phyloP scores from a whole-genome alignment of 2,888 invertebrate genomes.

The Philaethria dido region DNA sequence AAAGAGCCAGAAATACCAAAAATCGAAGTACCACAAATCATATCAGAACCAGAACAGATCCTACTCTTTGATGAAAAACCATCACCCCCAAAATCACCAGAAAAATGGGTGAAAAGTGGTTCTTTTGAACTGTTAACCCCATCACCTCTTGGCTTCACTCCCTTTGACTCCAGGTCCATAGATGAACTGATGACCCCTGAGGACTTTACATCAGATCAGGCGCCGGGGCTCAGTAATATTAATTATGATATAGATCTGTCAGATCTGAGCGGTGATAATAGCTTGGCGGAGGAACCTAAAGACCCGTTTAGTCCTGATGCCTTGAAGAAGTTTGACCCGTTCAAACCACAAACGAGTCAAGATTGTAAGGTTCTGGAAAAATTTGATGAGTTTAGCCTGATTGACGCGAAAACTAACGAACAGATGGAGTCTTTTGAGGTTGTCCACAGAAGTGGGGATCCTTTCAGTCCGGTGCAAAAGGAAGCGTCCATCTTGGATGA shows the following conservation, averaged over 20 bases:
- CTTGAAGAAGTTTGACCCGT: slow-evolving; percentile 56
- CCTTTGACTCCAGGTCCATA: slow-evolving; percentile 84
- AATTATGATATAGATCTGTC: slow-evolving; percentile 91
- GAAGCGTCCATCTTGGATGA: slow-evolving; percentile 71
- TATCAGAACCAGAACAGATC: slow-evolving; percentile 39
- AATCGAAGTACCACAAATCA: slow-evolving; percentile 23
- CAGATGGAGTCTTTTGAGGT: slow-evolving; percentile 66
- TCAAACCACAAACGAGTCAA: slow-evolving; percentile 47
- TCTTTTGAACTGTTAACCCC: slow-evolving; percentile 84
- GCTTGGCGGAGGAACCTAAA: slow-evolving; percentile 84
- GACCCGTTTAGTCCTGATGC: slow-evolving; percentile 84
- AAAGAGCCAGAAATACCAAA: slow-evolving; percentile 29
- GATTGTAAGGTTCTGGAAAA: slow-evolving; percentile 57
- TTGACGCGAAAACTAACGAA: slow-evolving; percentile 53
- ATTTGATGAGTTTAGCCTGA: slow-evolving; percentile 69
- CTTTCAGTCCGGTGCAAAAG: slow-evolving; percentile 48
- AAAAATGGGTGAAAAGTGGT: slow-evolving; percentile 66
- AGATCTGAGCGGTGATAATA: slow-evolving; percentile 89
- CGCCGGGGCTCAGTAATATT: slow-evolving; percentile 86
- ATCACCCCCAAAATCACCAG: slow-evolving; percentile 65
- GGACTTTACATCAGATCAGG: slow-evolving; percentile 79
- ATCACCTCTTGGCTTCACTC: slow-evolving; percentile 81
- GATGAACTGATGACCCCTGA: slow-evolving; percentile 86
- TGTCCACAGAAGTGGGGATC: slow-evolving; percentile 55
- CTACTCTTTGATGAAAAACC: slow-evolving; percentile 62